Percentiles rank a stretch among this genome's conserved stretches.
phyloP scores from a whole-genome alignment of 2,797 vertebrate species.

The Gymnoscopelus microlampas region DNA sequence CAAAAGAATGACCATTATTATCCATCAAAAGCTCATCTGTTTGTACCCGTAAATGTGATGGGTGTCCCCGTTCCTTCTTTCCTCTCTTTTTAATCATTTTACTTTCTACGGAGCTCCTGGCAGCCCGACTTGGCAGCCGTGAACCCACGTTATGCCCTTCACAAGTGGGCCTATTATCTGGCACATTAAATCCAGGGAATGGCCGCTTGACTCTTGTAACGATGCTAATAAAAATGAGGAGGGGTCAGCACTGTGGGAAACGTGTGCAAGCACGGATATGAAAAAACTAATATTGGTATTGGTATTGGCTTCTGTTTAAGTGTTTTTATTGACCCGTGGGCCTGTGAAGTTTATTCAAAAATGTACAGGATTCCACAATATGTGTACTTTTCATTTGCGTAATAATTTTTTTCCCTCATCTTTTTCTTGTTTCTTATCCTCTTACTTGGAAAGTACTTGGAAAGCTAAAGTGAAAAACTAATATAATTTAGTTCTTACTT shows the following conservation, averaged over 20 bases:
- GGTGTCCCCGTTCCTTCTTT: neutral
- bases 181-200: constrained; percentile 54
- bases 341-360: no score
- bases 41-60: neutral
- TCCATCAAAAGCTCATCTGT: neutral
- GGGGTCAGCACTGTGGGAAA: constrained; percentile 12
- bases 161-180: constrained; percentile 46
- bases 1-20: no score
- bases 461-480: no score
- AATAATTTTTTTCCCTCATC: no score
- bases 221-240: constrained; percentile 40
- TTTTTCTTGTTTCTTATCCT: no score
- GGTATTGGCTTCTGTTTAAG: neutral
- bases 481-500: no score
- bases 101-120: constrained; percentile 32
- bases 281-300: neutral
- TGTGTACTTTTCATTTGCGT: no score
- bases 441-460: no score
- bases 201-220: constrained; percentile 48
- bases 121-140: constrained; percentile 38
- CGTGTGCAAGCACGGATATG: constrained; percentile 10
- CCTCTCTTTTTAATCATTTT: constrained; percentile 16
- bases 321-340: no score
- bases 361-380: no score
- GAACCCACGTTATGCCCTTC: constrained; percentile 46